phyloP scores from a whole-genome alignment of 1,140 invertebrate genomes.

The Magallana ariakensis region DNA sequence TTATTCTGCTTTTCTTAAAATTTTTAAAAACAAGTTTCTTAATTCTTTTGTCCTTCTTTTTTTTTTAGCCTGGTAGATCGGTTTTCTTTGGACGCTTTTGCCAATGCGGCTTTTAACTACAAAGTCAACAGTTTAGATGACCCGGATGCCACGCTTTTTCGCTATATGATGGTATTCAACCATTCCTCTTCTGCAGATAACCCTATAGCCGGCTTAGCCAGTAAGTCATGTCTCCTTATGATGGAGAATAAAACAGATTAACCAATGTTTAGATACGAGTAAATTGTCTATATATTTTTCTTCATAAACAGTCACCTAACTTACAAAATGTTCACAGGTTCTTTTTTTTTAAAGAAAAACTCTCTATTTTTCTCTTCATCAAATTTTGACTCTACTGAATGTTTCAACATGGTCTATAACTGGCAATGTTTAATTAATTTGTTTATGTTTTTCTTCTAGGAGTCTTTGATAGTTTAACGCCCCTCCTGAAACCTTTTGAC shows the following conservation, averaged over 20 bases:
- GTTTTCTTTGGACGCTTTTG: slow-evolving; percentile 58
- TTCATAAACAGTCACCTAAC: too few relatives aligned
- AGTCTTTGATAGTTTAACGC: slow-evolving; percentile 52
- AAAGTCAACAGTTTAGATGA: slow-evolving; percentile 49
- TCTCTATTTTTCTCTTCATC: too few relatives aligned
- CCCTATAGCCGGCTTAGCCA: slow-evolving; percentile 52
- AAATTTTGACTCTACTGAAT: too few relatives aligned
- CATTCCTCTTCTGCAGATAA: slow-evolving; percentile 59
- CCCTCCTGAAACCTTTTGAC: slow-evolving; percentile 58
- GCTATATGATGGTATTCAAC: slow-evolving; percentile 56
- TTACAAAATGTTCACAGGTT: too few relatives aligned
- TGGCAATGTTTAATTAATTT: too few relatives aligned
- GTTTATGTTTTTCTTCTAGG: slow-evolving; percentile 20
- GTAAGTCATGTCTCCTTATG: slow-evolving; percentile 49
- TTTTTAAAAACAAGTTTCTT: neutral
- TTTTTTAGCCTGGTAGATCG: slow-evolving; percentile 56
- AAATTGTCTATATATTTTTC: too few relatives aligned
- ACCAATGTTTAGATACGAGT: too few relatives aligned
- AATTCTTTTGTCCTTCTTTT: neutral
- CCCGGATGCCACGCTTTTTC: slow-evolving; percentile 42
- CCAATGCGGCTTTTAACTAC: slow-evolving; percentile 53
- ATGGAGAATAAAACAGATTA: too few relatives aligned
- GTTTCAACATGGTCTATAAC: too few relatives aligned
- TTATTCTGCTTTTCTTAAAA: neutral
- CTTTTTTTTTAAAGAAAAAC: too few relatives aligned